phyloP scores from a whole-genome alignment of 2,797 vertebrate genomes.

The Linurgus olivaceus region DNA sequence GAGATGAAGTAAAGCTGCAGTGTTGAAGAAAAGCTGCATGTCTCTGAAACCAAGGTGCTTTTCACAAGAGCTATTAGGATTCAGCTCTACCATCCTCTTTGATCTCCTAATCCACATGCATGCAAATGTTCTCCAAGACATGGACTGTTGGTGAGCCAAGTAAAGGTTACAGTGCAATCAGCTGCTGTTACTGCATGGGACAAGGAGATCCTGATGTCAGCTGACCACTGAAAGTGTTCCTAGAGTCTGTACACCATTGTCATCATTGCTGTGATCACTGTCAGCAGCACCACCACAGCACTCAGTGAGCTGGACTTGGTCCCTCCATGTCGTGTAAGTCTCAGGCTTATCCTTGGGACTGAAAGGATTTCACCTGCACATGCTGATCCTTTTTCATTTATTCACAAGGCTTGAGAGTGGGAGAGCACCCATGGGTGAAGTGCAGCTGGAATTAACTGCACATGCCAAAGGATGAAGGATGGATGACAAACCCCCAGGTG shows the following conservation, averaged over 20 bases:
- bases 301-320: background rate
- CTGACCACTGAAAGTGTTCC: background rate
- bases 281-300: background rate
- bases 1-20: background rate
- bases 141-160: background rate
- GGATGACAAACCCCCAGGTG: background rate
- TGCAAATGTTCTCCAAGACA: background rate
- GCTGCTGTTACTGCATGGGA: background rate
- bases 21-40: background rate
- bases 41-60: background rate
- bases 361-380: background rate
- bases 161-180: background rate
- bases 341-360: background rate
- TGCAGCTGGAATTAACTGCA: background rate
- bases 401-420: background rate
- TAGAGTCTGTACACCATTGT: background rate
- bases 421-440: background rate
- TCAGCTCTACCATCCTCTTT: background rate
- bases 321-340: background rate
- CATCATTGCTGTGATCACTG: fast-evolving
- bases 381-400: background rate
- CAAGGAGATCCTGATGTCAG: background rate
- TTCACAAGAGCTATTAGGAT: background rate
- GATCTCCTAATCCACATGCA: background rate
- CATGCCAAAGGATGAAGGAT: background rate